phyloP scores from a whole-genome alignment of 2,888 invertebrate species.

The Cacoxenus indagator region DNA sequence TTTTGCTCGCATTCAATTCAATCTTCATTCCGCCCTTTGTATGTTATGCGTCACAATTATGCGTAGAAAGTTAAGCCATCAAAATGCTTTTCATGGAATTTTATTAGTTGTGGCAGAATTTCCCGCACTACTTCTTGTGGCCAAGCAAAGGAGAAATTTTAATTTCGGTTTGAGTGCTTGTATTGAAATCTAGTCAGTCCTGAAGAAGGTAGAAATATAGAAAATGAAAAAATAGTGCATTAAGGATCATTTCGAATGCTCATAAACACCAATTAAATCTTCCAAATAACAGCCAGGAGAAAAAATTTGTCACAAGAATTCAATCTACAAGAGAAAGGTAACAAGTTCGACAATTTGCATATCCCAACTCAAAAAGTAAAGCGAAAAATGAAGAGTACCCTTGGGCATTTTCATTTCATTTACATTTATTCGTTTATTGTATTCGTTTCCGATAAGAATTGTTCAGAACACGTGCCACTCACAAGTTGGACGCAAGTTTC shows the following conservation, averaged over 20 bases:
- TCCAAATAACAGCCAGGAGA: neutral
- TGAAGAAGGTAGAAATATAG: too few relatives aligned
- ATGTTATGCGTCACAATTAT: neutral
- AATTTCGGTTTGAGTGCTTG: neutral
- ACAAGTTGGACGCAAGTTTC: constrained; percentile 14
- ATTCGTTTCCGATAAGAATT: neutral
- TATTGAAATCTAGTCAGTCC: too few relatives aligned
- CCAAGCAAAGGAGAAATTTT: too few relatives aligned
- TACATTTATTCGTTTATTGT: neutral
- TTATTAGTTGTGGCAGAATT: constrained; percentile 2
- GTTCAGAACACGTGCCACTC: constrained; percentile 10
- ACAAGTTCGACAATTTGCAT: neutral
- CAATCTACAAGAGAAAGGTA: neutral
- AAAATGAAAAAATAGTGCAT: too few relatives aligned
- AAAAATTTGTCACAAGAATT: neutral
- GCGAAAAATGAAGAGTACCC: neutral
- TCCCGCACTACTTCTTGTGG: too few relatives aligned
- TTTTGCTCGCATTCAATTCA: neutral
- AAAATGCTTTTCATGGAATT: constrained; percentile 6
- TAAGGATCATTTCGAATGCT: too few relatives aligned
- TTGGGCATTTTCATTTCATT: constrained; percentile 3
- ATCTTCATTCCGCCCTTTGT: neutral
- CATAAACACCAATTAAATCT: neutral
- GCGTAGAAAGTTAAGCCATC: constrained; percentile 1
- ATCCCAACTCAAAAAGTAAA: neutral